phyloP scores from a whole-genome alignment of 2,797 vertebrate species.

The Leptoclinus maculatus region DNA sequence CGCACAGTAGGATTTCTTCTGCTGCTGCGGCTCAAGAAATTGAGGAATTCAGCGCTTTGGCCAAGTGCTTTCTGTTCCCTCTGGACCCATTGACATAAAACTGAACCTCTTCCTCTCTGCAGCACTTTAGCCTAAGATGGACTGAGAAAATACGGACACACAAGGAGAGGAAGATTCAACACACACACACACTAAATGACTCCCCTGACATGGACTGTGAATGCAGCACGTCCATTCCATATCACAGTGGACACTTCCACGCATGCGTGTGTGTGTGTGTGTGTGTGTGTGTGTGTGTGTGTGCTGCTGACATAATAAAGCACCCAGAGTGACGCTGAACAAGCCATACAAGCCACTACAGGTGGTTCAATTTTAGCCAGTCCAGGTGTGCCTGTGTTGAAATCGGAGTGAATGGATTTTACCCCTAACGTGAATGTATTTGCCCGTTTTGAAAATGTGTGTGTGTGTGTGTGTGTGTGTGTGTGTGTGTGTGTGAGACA shows the following conservation, averaged over 20 bases:
- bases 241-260: conserved; percentile 14
- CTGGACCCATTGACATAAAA: conserved; percentile 16
- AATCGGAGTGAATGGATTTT: conserved; percentile 67
- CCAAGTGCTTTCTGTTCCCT: conserved; percentile 26
- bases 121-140: conserved; percentile 79
- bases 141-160: conserved; percentile 63
- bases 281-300: conserved; percentile 16
- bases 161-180: conserved; percentile 53
- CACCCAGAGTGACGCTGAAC: conserved; percentile 61
- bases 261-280: background rate
- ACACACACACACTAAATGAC: conserved; percentile 25
- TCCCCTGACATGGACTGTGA: conserved; percentile 17
- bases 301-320: conserved; percentile 42
- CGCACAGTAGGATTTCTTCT: conserved; percentile 29
- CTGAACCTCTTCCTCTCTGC: conserved; percentile 60
- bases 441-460: conserved; percentile 35
- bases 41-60: conserved; percentile 34
- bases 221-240: conserved; percentile 16
- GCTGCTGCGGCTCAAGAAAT: conserved; percentile 30
- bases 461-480: conserved; percentile 34
- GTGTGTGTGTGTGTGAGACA: conserved; percentile 19
- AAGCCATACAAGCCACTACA: conserved; percentile 82
- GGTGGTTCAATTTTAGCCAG: conserved; percentile 75
- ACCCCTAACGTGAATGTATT: conserved; percentile 75
- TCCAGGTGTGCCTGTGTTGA: conserved; percentile 78